Conservation (phyloP, 2,888 invertebrate species). For the Zeuzera pyrina region DNA sequence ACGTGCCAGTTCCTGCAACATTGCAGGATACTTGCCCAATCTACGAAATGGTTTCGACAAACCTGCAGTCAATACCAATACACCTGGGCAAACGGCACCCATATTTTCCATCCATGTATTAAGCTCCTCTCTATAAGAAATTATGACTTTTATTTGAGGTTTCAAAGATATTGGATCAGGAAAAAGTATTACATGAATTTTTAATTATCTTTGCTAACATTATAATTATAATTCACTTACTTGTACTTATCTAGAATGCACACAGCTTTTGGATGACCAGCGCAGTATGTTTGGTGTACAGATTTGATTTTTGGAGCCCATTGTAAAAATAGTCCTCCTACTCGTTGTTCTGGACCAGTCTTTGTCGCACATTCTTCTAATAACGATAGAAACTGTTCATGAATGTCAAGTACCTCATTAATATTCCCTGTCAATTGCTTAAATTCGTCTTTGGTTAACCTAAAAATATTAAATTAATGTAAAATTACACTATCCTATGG, state of each 20-base stretch:
- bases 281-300: constrained; percentile 91
- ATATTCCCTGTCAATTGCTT: constrained; percentile 91
- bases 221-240: constrained; percentile 78
- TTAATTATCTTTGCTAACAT: no score
- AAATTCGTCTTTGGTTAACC: constrained; percentile 89
- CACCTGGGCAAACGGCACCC: constrained; percentile 88
- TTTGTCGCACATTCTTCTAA: constrained; percentile 85
- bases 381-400: constrained; percentile 84
- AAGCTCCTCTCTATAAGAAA: constrained; percentile 79
- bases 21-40: constrained; percentile 94
- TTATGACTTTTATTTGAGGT: no score
- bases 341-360: constrained; percentile 83
- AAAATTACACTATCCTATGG: not conserved
- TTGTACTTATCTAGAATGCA: constrained; percentile 93
- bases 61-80: constrained; percentile 92
- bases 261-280: constrained; percentile 95
- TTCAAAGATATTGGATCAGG: no score
- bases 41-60: constrained; percentile 96
- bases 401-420: constrained; percentile 87
- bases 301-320: constrained; percentile 87
- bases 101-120: constrained; percentile 91
- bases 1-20: constrained; percentile 95
- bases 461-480: constrained; percentile 41
- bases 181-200: not conserved
- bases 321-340: constrained; percentile 92